phyloP scores from a whole-genome alignment of 2,888 invertebrate species.

The Xestia c-nigrum region DNA sequence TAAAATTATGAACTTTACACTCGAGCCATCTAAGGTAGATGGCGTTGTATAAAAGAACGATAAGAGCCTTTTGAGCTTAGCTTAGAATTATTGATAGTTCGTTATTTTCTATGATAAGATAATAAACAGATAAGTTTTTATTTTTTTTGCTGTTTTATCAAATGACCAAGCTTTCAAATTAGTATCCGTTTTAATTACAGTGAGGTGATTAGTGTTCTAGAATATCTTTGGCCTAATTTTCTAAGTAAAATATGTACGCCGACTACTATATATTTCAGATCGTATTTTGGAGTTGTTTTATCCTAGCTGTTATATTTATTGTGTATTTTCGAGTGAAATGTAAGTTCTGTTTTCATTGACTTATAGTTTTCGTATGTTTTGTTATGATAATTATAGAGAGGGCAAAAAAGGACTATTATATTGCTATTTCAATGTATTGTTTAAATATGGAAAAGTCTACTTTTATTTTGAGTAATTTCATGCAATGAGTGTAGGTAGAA shows the following conservation, averaged over 20 bases:
- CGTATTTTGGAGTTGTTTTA: conserved; percentile 39
- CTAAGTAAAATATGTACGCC: conserved; percentile 19
- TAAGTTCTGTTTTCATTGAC: conserved; percentile 38
- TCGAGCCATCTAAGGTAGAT: conserved; percentile 12
- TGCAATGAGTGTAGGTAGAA: neutral
- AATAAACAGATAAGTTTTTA: conserved; percentile 34
- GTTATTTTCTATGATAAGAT: conserved; percentile 45
- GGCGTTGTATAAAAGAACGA: conserved; percentile 8
- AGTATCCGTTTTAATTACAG: conserved; percentile 15
- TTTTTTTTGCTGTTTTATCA: conserved; percentile 23
- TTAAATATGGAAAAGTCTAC: neutral
- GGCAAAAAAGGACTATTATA: neutral
- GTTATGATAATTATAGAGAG: neutral
- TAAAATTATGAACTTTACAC: neutral
- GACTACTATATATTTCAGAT: conserved; percentile 50
- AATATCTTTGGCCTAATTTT: neutral
- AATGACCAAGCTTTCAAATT: conserved; percentile 18
- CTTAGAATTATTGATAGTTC: conserved; percentile 9
- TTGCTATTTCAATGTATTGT: neutral
- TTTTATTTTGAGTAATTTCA: neutral
- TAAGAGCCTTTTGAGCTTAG: neutral
- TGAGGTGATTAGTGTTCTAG: conserved; percentile 3
- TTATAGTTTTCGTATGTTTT: neutral
- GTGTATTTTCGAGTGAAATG: conserved; percentile 32
- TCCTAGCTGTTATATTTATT: conserved; percentile 4